A percentile compares a stretch with the other conserved stretches of the same genome.
Evolutionary conservation across 2,113 vertebrate species (phyloP).

Genomic region (Macheiramphus alcinus): DNA sequence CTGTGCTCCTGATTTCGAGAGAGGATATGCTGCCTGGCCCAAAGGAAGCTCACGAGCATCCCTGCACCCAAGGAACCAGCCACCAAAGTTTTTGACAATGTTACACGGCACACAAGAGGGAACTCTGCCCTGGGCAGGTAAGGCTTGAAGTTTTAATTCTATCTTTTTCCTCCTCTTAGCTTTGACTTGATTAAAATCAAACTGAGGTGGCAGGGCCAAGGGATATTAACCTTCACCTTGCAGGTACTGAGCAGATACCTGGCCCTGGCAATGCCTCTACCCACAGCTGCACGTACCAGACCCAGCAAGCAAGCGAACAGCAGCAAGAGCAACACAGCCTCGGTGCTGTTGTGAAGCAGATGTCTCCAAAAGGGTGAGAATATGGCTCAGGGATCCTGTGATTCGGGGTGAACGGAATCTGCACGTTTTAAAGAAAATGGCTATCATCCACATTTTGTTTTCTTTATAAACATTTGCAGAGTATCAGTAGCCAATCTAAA

Average conservation of each 20-base stretch:
- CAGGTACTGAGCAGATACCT: neutral
- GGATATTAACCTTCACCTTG: neutral
- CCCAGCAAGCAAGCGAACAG: constrained; percentile 33
- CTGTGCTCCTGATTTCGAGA: rapidly evolving
- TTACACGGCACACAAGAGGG: neutral
- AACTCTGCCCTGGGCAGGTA: neutral
- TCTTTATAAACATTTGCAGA: constrained; percentile 79
- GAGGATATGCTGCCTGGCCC: neutral
- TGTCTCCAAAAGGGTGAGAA: constrained; percentile 60
- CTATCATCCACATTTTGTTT: constrained; percentile 79
- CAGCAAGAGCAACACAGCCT: constrained; percentile 42
- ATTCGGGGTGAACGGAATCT: constrained; percentile 68
- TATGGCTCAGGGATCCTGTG: constrained; percentile 67
- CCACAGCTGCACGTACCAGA: neutral
- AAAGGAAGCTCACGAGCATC: neutral
- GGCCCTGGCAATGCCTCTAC: neutral
- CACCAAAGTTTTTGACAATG: neutral
- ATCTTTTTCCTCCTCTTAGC: neutral
- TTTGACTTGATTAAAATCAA: neutral
- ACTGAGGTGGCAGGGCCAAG: neutral
- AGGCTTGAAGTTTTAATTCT: neutral
- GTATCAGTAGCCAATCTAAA: constrained; percentile 81
- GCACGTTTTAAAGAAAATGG: constrained; percentile 76
- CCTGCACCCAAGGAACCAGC: neutral
- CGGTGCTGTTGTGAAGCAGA: constrained; percentile 55